A percentile compares a stretch with the other conserved stretches of the same genome.
phyloP scores from a whole-genome alignment of 2,888 invertebrate species.

The Pheosia gnoma region DNA sequence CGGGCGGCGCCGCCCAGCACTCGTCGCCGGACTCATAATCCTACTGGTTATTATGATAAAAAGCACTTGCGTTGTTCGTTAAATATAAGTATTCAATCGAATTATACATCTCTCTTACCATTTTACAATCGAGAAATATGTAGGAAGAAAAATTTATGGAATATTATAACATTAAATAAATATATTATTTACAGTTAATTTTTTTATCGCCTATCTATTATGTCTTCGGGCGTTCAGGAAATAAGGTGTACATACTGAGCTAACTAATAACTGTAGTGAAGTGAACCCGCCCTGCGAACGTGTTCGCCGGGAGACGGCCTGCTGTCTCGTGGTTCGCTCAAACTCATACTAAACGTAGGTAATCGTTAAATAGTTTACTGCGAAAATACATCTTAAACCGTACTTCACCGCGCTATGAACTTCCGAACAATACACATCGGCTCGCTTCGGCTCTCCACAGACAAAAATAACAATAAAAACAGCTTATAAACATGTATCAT shows the following conservation, averaged over 20 bases:
- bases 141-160: slow-evolving; percentile 79
- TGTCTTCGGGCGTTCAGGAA: slow-evolving; percentile 64
- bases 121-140: slow-evolving; percentile 81
- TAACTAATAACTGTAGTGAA: slow-evolving; percentile 42
- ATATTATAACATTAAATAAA: slow-evolving; percentile 83
- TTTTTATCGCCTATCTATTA: slow-evolving; percentile 80
- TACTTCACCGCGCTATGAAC: slow-evolving; percentile 36
- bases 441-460: slow-evolving; percentile 50
- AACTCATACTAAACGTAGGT: slow-evolving; percentile 2
- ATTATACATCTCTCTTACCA: slow-evolving; percentile 76
- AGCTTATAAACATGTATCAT: slow-evolving; percentile 74
- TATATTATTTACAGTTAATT: slow-evolving; percentile 82
- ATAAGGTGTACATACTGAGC: slow-evolving; percentile 50
- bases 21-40: slow-evolving; percentile 46
- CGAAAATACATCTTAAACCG: slow-evolving; percentile 34
- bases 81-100: slow-evolving; percentile 65
- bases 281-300: slow-evolving; percentile 8
- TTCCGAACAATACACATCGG: slow-evolving; percentile 37
- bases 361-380: slow-evolving; percentile 23
- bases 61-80: slow-evolving; percentile 75
- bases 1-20: slow-evolving; percentile 29
- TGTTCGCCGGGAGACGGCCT: neutral
- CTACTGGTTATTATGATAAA: slow-evolving; percentile 67
- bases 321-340: neutral
- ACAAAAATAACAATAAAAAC: slow-evolving; percentile 63